Base-by-base conservation (phyloP, 2,888 invertebrate species). In the Ashinkailepas kermadecensis region DNA sequence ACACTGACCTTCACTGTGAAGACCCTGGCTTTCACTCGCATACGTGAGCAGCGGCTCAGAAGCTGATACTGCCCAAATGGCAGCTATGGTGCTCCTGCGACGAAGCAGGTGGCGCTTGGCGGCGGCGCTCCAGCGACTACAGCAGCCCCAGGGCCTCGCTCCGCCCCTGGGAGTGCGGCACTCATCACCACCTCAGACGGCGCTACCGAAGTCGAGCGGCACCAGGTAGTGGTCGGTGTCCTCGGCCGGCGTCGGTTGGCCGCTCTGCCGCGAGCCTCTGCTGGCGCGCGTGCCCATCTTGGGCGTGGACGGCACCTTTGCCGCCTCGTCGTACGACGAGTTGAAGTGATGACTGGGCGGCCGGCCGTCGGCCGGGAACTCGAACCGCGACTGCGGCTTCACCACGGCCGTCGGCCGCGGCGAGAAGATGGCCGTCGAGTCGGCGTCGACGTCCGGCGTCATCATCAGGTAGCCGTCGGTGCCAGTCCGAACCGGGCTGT, bases 381-480 rank as follows among this genome's bases (percentile, higher is more conserved):
- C 92, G 87, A 95, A 95, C 7, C 96, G 95, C 95, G 95, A 97
- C 89, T 98, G 98, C 0, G 98, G 96, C 0, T 97, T 97, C 0
- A 97, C 97, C 0, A 91, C 92, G 0, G 94, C 93, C 59, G 62
- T 65, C 7, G 82, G 59, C 86, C 94, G 94, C 81, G 81, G 59
- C 11, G 39, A 70, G 70, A 70, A 70, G 70, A 70, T 70, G 70
- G 25, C 39, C 39, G 13, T 25, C 25, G 70, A 13, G 39, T 91
- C 88, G 78, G 97, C 94, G 4, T 94, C 95, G 81, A 92, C 90
- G 0, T 96, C 96, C 86, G 91, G 90, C 1, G 93, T 93, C 89
- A 95, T 96, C 87, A 96, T 92, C 0, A 98, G 97, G 8, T 96
- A 93, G 39, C 97, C 98, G 87, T 97, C 98, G 12, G 97, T 97